These are phyloP conservation scores for Argyrosomus regius DNA, from an alignment of 2,797 vertebrate species.

Conservation along the genomic window DNA sequence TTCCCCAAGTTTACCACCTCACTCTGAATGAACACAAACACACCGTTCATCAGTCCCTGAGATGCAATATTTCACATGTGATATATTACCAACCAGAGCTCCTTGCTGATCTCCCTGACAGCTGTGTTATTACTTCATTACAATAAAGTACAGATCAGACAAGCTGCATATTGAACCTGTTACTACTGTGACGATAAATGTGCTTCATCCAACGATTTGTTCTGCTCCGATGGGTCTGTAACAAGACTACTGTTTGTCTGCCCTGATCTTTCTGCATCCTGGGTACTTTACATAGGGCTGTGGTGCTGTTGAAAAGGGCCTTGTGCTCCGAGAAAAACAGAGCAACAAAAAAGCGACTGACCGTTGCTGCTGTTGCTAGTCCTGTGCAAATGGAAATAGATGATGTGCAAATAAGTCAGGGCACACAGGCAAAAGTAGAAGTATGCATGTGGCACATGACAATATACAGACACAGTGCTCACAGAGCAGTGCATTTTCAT, in stretches of 20 bases:
- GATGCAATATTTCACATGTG: neutral
- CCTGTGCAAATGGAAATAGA: constrained; percentile 28
- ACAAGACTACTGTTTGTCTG: neutral
- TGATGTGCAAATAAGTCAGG: constrained; percentile 47
- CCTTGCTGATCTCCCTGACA: neutral
- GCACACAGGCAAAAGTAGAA: neutral
- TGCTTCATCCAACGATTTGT: constrained; percentile 20
- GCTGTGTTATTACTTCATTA: constrained; percentile 9
- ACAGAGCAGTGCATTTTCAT: neutral
- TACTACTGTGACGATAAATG: neutral
- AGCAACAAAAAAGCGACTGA: neutral
- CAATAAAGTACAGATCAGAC: neutral
- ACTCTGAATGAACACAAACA: constrained; percentile 64
- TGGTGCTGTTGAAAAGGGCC: constrained; percentile 16
- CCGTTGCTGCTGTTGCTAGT: neutral
- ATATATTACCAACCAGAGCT: neutral
- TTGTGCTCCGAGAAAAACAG: neutral
- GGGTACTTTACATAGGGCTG: constrained; percentile 15
- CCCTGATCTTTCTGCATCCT: constrained; percentile 13
- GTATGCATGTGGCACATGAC: neutral
- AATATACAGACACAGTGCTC: neutral
- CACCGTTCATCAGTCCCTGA: neutral
- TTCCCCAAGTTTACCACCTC: constrained; percentile 80
- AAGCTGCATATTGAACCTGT: constrained; percentile 15
- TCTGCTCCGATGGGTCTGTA: constrained; percentile 7